Evolutionary conservation across 2,113 vertebrate genomes (phyloP).

Genomic region (Crypturellus undulatus): DNA sequence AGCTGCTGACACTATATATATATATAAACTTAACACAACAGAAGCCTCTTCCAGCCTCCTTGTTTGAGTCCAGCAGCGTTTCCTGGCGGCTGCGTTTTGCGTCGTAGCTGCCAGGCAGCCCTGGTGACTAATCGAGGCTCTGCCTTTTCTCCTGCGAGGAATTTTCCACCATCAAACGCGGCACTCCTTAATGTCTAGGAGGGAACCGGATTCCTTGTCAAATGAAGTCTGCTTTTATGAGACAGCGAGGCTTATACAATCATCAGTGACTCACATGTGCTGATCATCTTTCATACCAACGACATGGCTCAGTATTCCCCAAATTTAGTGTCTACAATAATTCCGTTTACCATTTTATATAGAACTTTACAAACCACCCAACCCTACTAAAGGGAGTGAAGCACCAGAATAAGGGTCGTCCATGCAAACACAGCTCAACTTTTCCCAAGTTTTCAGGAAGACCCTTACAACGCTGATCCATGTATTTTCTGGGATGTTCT

Average conservation of each 20-base stretch:
- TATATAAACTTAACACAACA: fast-evolving
- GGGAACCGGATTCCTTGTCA: background rate
- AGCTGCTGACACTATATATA: background rate
- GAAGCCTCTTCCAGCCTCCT: background rate
- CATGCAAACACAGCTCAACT: background rate
- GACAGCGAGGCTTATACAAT: background rate
- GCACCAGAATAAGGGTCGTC: background rate
- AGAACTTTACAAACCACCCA: background rate
- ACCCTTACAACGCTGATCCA: background rate
- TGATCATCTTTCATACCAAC: background rate
- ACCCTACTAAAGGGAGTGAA: background rate
- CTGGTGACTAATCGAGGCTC: background rate
- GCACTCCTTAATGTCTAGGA: background rate
- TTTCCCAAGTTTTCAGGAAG: background rate
- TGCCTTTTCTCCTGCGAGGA: background rate
- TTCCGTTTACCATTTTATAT: background rate
- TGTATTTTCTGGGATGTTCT: background rate
- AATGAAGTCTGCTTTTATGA: background rate
- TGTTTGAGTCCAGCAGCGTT: no score
- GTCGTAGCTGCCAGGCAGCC: background rate
- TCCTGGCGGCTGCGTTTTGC: background rate
- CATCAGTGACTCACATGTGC: background rate
- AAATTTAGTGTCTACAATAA: fast-evolving
- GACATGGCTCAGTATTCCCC: no score
- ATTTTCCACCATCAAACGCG: background rate